These are phyloP conservation scores for Pogonophryne albipinna DNA, from an alignment of 2,797 vertebrate species.

Conservation along the genomic window DNA sequence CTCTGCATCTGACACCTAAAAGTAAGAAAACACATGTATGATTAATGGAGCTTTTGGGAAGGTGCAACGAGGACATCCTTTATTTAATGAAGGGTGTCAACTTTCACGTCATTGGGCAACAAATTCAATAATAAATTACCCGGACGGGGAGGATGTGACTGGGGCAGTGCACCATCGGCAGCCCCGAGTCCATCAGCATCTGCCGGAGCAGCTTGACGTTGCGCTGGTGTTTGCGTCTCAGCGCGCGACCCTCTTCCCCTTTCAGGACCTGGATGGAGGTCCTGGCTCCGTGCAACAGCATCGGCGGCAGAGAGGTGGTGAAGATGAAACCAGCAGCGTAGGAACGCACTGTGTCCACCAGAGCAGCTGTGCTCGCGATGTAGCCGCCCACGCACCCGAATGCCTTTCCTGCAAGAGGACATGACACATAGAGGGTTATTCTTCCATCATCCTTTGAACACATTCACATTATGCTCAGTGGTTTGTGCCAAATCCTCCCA, in stretches of 20 bases:
- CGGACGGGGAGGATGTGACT: slow-evolving; percentile 97
- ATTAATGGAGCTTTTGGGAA: not conserved
- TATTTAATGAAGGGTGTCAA: not conserved
- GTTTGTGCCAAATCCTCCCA: not conserved
- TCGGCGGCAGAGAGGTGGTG: slow-evolving; percentile 95
- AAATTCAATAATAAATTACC: slow-evolving; percentile 75
- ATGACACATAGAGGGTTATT: not conserved
- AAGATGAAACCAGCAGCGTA: slow-evolving; percentile 95
- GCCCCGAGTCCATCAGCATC: slow-evolving; percentile 96
- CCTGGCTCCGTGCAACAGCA: slow-evolving; percentile 93
- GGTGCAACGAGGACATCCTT: not conserved
- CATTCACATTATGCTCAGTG: not conserved
- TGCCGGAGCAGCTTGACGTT: slow-evolving; percentile 96
- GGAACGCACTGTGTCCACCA: slow-evolving; percentile 92
- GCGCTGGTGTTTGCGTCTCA: slow-evolving; percentile 95
- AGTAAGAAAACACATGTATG: not conserved
- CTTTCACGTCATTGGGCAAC: not conserved
- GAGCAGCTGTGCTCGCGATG: slow-evolving; percentile 86
- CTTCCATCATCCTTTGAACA: not conserved
- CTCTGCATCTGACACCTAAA: slow-evolving; percentile 92
- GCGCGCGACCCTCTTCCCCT: slow-evolving; percentile 87
- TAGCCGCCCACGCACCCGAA: slow-evolving; percentile 94
- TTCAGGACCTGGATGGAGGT: slow-evolving; percentile 92
- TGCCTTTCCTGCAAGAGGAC: slow-evolving; percentile 87
- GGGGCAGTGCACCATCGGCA: slow-evolving; percentile 96